Percentiles rank a stretch among this genome's conserved stretches.
phyloP scores from a whole-genome alignment of 2,888 invertebrate genomes.

The Cephus spinipes region DNA sequence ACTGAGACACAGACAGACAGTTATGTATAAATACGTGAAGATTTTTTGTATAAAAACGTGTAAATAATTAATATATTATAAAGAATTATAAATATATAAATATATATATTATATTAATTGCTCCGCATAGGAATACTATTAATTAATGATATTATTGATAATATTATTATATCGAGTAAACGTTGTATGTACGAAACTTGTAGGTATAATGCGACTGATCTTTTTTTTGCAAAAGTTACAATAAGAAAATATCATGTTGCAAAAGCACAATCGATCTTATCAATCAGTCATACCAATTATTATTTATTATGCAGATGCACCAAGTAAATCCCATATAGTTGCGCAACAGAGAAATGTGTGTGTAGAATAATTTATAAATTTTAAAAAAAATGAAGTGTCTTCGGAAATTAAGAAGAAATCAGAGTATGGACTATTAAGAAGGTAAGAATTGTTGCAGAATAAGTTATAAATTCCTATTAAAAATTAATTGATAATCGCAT shows the following conservation, averaged over 20 bases:
- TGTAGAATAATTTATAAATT: too few species aligned
- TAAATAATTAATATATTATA: constrained; percentile 60
- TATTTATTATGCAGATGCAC: too few species aligned
- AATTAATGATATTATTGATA: constrained; percentile 35
- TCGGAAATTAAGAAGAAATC: too few species aligned
- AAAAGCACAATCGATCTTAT: not conserved
- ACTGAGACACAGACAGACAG: constrained; percentile 27
- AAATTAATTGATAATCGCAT: too few species aligned
- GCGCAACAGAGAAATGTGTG: too few species aligned
- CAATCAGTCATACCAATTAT: too few species aligned
- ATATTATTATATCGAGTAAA: constrained; percentile 39
- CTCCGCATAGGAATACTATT: constrained; percentile 36
- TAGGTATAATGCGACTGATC: constrained; percentile 31
- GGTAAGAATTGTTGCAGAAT: too few species aligned
- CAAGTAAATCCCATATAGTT: too few species aligned
- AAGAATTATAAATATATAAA: constrained; percentile 45
- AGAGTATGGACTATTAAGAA: too few species aligned
- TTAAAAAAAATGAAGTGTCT: too few species aligned
- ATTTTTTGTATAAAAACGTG: constrained; percentile 62
- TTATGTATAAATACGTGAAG: constrained; percentile 62
- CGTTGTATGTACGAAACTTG: constrained; percentile 30
- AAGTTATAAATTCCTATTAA: too few species aligned
- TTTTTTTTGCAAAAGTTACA: constrained; percentile 35
- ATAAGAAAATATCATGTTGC: constrained; percentile 38
- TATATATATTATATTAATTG: constrained; percentile 11